Conservation (phyloP, 2,888 invertebrate species). For the Herminia tarsipennalis region DNA sequence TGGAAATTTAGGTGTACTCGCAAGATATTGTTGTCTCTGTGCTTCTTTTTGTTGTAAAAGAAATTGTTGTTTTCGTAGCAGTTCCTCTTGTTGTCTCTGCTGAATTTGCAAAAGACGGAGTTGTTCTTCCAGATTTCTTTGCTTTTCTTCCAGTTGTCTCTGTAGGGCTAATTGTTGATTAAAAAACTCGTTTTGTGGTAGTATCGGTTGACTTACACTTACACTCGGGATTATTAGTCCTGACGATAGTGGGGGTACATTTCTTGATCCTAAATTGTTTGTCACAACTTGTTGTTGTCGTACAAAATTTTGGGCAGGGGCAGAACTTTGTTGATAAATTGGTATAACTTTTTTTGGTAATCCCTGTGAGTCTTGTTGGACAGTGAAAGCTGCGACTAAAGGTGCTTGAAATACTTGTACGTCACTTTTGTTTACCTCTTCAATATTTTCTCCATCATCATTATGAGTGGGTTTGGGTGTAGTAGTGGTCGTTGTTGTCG, state of each 20-base stretch:
- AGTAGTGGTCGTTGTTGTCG: constrained; percentile 85
- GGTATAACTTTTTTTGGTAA: constrained; percentile 92
- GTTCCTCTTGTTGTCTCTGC: constrained; percentile 89
- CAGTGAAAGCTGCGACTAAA: constrained; percentile 93
- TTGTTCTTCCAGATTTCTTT: constrained; percentile 89
- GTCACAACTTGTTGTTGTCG: constrained; percentile 45
- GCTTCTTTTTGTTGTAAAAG: constrained; percentile 80
- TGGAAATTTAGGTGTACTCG: constrained; percentile 66
- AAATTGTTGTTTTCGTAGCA: constrained; percentile 87
- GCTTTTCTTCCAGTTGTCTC: constrained; percentile 87
- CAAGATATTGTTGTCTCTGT: constrained; percentile 65
- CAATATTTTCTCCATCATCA: constrained; percentile 88
- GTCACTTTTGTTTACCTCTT: constrained; percentile 88
- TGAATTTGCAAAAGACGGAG: constrained; percentile 88
- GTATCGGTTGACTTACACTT: constrained; percentile 48
- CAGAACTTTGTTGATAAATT: constrained; percentile 87
- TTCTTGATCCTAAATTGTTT: constrained; percentile 43
- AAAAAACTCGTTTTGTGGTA: constrained; percentile 60
- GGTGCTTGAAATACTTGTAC: constrained; percentile 94
- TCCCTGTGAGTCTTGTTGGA: constrained; percentile 92
- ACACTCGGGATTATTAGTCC: constrained; percentile 39
- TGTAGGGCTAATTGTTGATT: constrained; percentile 72
- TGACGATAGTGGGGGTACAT: constrained; percentile 46
- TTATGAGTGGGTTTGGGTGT: constrained; percentile 89
- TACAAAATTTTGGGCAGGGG: constrained; percentile 48